Evolutionary conservation across 1,140 invertebrate species (phyloP).

Genomic region (Tribolium castaneum): DNA sequence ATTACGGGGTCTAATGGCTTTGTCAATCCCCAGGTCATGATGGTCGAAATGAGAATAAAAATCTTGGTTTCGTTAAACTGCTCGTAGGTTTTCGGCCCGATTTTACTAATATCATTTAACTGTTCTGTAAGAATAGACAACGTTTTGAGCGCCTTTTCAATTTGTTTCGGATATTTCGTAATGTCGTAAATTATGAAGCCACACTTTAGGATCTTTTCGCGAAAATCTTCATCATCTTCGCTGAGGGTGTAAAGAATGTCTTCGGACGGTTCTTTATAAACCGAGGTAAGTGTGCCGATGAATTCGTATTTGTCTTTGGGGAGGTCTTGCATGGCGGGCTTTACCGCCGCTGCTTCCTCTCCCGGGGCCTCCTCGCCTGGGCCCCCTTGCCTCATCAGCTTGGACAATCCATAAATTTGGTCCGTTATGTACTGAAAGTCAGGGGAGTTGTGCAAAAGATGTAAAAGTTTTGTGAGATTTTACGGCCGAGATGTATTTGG

Average conservation of each 20-base stretch:
- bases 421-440: slow-evolving; percentile 18
- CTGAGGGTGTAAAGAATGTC: slow-evolving; percentile 45
- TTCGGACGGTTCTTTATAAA: slow-evolving; percentile 47
- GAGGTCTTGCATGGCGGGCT: slow-evolving; percentile 50
- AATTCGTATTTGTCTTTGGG: slow-evolving; percentile 52
- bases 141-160: slow-evolving; percentile 53
- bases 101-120: slow-evolving; percentile 46
- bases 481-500: slow-evolving; percentile 51
- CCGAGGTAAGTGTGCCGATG: slow-evolving; percentile 51
- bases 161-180: slow-evolving; percentile 51
- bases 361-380: background rate
- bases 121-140: slow-evolving; percentile 47
- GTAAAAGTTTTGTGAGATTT: background rate
- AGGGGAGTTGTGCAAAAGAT: background rate
- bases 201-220: slow-evolving; percentile 55
- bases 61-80: slow-evolving; percentile 39
- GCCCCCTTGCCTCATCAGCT: background rate
- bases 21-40: slow-evolving; percentile 72
- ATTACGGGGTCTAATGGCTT: slow-evolving; percentile 68
- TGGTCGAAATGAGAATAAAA: slow-evolving; percentile 70
- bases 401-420: slow-evolving; percentile 36
- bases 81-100: slow-evolving; percentile 53
- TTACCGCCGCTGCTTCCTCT: slow-evolving; percentile 27
- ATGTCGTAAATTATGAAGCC: slow-evolving; percentile 62
- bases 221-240: slow-evolving; percentile 51